Base-by-base conservation (phyloP, 1,140 invertebrate genomes). In the Eueides isabella region DNA sequence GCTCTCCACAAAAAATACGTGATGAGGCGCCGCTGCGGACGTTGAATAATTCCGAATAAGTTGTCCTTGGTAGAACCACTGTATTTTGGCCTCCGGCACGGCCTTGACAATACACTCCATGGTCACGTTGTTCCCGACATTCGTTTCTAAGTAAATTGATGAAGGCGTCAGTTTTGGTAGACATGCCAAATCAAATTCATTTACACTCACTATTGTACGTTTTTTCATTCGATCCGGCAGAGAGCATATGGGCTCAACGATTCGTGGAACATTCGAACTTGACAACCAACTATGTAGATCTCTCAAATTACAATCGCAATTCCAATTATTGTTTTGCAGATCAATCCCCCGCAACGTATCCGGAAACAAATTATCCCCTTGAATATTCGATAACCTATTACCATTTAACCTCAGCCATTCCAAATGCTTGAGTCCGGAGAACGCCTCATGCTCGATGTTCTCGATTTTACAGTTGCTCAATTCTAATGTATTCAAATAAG, bases 281-380 rank as follows among this genome's bases (percentile, higher is more conserved):
- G 94, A 92, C 70, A 98, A 93, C 97, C 97, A 98, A 28, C 94
- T 89, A 74, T 97, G 95, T 80, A 98, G 91, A 77, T 96, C 95
- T 48, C 96, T 89, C 61, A 98, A 92, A 68, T 95, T 95, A 86
- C 98, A 98, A 85, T 98, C 97, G 88, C 98, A 98, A 61, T 95
- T 94, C 98, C 98, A 98, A 61, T 97, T 96, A 94, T 98, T 98
- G 81, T 96, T 96, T 83, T 98, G 96, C 29, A 98, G 92, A 68
- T 96, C 96, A 30, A 98, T 94, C 44, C 96, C 97, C 74, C 97
- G 95, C 41, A 98, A 90, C 61, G 94, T 95, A 71, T 95, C 95
- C 2, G 96, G 96, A 41, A 98, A 93, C 73, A 97, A 95, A 74
- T 95, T 94, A 33, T 93, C 91, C 19, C 96, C 96, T 82, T 95